Percentiles rank a stretch among this genome's conserved stretches.
Conservation (phyloP, 2,797 vertebrate species). For the Antennarius maculatus region DNA sequence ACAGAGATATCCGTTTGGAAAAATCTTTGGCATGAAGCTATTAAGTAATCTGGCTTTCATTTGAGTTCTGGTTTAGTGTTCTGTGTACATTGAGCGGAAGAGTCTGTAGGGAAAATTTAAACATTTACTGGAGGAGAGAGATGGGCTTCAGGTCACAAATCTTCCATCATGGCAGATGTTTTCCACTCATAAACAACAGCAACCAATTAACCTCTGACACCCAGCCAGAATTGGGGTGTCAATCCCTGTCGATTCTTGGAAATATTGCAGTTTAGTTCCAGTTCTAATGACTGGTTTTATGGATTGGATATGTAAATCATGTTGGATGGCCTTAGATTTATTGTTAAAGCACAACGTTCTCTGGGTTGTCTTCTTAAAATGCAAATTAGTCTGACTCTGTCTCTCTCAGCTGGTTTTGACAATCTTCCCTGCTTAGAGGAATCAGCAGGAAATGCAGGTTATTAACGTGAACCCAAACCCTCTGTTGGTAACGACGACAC, state of each 20-base stretch:
- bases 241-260: slow-evolving; percentile 58
- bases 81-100: slow-evolving; percentile 5
- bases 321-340: slow-evolving; percentile 45
- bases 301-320: slow-evolving; percentile 61
- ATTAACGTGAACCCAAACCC: slow-evolving; percentile 3
- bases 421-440: slow-evolving; percentile 18
- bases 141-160: slow-evolving; percentile 48
- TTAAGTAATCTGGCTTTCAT: slow-evolving; percentile 42
- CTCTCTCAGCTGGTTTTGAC: slow-evolving; percentile 4
- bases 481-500: not conserved
- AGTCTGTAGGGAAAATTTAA: slow-evolving; percentile 38
- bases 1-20: not conserved
- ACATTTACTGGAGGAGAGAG: slow-evolving; percentile 30
- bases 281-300: slow-evolving; percentile 54
- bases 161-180: slow-evolving; percentile 40
- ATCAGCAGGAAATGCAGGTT: slow-evolving; percentile 5
- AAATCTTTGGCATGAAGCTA: slow-evolving; percentile 12
- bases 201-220: slow-evolving; percentile 70
- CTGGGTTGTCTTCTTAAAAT: slow-evolving; percentile 56
- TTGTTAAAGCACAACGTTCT: slow-evolving; percentile 25
- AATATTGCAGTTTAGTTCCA: slow-evolving; percentile 61
- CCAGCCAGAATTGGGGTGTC: slow-evolving; percentile 54
- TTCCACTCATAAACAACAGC: slow-evolving; percentile 66
- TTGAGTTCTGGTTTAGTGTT: slow-evolving; percentile 19
- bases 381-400: slow-evolving; percentile 47